Percentiles rank a stretch among this genome's conserved stretches.
Conservation (phyloP, 2,888 invertebrate species). For the Exocentrus adspersus region DNA sequence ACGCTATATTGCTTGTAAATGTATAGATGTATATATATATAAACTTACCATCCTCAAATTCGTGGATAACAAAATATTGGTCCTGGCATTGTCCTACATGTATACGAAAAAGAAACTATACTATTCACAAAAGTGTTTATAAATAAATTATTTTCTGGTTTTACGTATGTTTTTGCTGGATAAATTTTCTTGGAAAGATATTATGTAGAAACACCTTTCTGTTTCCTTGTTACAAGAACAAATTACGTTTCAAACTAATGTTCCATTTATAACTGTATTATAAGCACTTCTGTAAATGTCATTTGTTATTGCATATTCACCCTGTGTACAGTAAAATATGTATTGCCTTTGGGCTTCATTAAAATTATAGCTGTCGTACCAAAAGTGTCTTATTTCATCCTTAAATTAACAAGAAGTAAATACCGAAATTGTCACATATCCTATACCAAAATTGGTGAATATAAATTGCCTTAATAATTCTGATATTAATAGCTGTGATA, state of each 20-base stretch:
- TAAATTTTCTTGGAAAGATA: constrained; percentile 17
- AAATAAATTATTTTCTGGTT: constrained; percentile 14
- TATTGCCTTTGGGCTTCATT: constrained; percentile 63
- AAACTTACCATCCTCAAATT: constrained; percentile 44
- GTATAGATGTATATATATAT: constrained; percentile 62
- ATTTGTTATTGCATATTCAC: constrained; percentile 63
- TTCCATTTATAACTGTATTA: constrained; percentile 29
- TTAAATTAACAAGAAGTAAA: neutral
- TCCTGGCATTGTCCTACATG: constrained; percentile 53
- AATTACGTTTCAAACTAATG: constrained; percentile 16
- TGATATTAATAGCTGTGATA: no score
- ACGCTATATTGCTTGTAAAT: constrained; percentile 60
- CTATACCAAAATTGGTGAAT: no score
- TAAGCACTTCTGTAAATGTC: constrained; percentile 54
- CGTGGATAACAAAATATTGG: constrained; percentile 34
- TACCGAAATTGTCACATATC: no score
- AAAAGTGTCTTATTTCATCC: constrained; percentile 35
- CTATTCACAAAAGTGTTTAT: constrained; percentile 6
- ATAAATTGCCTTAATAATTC: neutral
- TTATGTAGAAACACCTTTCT: constrained; percentile 17
- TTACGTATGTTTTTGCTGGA: constrained; percentile 10
- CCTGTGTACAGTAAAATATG: constrained; percentile 64
- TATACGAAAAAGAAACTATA: constrained; percentile 55
- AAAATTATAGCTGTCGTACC: constrained; percentile 64
- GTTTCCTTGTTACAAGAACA: constrained; percentile 17